Evolutionary conservation across 2,888 invertebrate species (phyloP).

Genomic region (Ochropleura leucogaster): DNA sequence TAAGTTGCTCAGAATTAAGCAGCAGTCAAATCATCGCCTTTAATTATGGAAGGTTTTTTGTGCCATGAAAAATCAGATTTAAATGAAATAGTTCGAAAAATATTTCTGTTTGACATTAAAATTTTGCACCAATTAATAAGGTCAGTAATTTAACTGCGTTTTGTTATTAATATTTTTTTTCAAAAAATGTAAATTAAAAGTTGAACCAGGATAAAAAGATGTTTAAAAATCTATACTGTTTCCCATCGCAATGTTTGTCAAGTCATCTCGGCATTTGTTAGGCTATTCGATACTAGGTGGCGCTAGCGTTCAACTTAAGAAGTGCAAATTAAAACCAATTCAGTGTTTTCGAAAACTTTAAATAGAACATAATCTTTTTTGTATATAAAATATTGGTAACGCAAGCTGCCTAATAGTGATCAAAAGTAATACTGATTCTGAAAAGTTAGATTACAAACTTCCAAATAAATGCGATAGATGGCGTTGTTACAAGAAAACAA

Average conservation of each 20-base stretch:
- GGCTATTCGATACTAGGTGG: conserved; percentile 64
- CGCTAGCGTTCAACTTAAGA: conserved; percentile 19
- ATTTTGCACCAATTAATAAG: background rate
- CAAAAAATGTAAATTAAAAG: background rate
- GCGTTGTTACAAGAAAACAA: background rate
- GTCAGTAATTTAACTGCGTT: background rate
- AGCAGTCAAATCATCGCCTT: no score
- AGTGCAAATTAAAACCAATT: background rate
- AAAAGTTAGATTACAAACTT: background rate
- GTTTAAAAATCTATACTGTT: background rate
- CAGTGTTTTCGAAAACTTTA: background rate
- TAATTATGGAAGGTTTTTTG: no score
- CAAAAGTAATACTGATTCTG: background rate
- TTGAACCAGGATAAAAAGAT: background rate
- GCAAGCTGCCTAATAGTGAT: background rate
- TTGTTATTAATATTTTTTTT: background rate
- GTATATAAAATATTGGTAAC: background rate
- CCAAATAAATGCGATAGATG: conserved; percentile 23
- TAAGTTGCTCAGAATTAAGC: background rate
- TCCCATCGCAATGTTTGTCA: no score
- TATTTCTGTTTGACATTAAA: no score
- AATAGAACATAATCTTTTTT: no score
- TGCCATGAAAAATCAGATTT: no score
- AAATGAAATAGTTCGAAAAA: no score
- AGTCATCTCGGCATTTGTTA: background rate